A percentile compares a stretch with the other conserved stretches of the same genome.
Evolutionary conservation across 2,113 vertebrate genomes (phyloP).

Genomic region (Delphinus delphis): DNA sequence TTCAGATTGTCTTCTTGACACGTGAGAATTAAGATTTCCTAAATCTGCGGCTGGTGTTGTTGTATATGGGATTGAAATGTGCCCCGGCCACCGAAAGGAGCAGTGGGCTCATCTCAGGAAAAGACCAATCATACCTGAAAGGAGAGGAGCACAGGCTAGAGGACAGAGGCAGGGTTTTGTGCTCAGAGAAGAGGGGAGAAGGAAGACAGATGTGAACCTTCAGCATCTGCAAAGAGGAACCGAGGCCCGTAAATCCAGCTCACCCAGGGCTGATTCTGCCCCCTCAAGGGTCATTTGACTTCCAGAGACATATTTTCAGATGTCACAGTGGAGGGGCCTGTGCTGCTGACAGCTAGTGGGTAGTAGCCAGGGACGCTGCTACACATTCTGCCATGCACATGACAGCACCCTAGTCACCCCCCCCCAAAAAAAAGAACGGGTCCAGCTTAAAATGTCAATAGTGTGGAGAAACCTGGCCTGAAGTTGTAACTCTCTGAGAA

Average conservation of each 20-base stretch:
- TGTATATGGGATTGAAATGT: not conserved
- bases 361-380: not conserved
- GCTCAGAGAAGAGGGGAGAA: not conserved
- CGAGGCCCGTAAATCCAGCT: not conserved
- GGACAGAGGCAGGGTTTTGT: not conserved
- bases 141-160: not conserved
- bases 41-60: not conserved
- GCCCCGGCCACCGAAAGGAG: not conserved
- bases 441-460: not conserved
- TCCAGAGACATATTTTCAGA: not conserved
- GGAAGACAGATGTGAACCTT: not conserved
- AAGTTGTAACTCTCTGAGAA: not conserved
- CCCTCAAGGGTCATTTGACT: not conserved
- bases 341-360: not conserved
- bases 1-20: not conserved
- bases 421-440: accelerated
- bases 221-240: not conserved
- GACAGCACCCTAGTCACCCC: accelerated
- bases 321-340: not conserved
- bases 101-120: not conserved
- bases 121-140: not conserved
- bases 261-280: not conserved
- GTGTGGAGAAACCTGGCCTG: not conserved
- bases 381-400: not conserved
- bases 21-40: not conserved